Conservation (phyloP, 2,113 vertebrate genomes). For the Caranx melampygus region DNA sequence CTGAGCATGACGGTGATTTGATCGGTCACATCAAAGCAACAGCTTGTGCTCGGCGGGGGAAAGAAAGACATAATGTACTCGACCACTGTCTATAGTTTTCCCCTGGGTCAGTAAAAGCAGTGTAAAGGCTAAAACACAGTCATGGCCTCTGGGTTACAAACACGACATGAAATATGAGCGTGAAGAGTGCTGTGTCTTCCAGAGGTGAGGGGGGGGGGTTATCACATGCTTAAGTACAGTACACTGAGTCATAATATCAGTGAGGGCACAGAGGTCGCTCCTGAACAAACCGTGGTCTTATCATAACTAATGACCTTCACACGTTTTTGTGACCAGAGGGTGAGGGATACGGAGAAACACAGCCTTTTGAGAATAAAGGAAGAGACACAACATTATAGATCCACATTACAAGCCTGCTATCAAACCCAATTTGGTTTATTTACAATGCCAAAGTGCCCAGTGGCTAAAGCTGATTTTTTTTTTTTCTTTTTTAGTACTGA, state of each 20-base stretch:
- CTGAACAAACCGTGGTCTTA: conserved; percentile 56
- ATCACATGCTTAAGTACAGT: conserved; percentile 53
- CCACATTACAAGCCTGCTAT: conserved; percentile 58
- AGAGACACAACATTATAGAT: conserved; percentile 54
- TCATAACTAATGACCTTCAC: conserved; percentile 77
- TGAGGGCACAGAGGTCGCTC: conserved; percentile 24
- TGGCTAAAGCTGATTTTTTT: conserved; percentile 37
- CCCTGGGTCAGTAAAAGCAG: conserved; percentile 53
- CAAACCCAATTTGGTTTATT: conserved; percentile 71
- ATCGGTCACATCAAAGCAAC: conserved; percentile 70
- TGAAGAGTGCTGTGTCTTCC: conserved; percentile 13
- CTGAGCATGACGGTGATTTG: conserved; percentile 61
- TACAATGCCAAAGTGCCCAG: conserved; percentile 48
- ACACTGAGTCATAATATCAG: conserved; percentile 38
- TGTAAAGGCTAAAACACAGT: conserved; percentile 63
- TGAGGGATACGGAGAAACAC: conserved; percentile 35
- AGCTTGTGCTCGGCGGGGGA: conserved; percentile 24
- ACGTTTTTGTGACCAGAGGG: conserved; percentile 45
- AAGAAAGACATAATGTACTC: conserved; percentile 50
- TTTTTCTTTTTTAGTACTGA: conserved; percentile 32
- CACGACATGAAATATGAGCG: conserved; percentile 67
- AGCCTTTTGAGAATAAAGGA: conserved; percentile 50
- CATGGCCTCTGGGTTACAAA: conserved; percentile 59
- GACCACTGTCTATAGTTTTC: conserved; percentile 48
- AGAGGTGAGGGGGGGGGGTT: conserved; percentile 12